phyloP scores from a whole-genome alignment of 2,113 vertebrate species.

The Scomber japonicus region DNA sequence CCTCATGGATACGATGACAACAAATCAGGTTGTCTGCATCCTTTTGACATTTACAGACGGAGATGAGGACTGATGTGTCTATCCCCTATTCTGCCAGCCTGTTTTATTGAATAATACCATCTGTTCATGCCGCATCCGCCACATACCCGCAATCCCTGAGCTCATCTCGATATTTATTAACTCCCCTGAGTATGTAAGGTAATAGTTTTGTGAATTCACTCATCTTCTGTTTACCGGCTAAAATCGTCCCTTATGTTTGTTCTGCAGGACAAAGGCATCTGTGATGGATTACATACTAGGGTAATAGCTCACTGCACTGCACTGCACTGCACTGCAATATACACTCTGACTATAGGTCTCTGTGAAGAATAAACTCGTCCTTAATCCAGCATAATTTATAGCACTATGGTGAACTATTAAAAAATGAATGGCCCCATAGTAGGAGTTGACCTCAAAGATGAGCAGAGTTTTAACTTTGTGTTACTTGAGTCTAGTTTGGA shows the following conservation, averaged over 20 bases:
- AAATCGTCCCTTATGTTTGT: not conserved
- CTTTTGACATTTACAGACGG: conserved; percentile 74
- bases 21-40: conserved; percentile 77
- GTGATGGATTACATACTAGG: not conserved
- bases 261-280: not conserved
- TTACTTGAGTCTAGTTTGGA: not conserved
- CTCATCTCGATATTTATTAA: conserved; percentile 32
- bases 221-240: conserved; percentile 7
- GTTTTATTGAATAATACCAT: conserved; percentile 70
- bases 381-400: not conserved
- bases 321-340: not conserved
- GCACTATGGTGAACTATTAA: not conserved
- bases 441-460: not conserved
- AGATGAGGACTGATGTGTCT: conserved; percentile 76
- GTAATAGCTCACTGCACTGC: not conserved
- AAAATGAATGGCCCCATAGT: too few relatives aligned
- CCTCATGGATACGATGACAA: conserved; percentile 68
- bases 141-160: conserved; percentile 81
- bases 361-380: not conserved
- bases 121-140: conserved; percentile 15
- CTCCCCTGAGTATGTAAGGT: conserved; percentile 15
- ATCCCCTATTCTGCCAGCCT: conserved; percentile 35
- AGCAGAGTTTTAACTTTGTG: not conserved
- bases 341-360: not conserved
- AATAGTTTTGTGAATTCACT: conserved; percentile 22